These are phyloP conservation scores for Vireo griseus DNA, from an alignment of 2,797 vertebrate species.

Conservation along the genomic window DNA sequence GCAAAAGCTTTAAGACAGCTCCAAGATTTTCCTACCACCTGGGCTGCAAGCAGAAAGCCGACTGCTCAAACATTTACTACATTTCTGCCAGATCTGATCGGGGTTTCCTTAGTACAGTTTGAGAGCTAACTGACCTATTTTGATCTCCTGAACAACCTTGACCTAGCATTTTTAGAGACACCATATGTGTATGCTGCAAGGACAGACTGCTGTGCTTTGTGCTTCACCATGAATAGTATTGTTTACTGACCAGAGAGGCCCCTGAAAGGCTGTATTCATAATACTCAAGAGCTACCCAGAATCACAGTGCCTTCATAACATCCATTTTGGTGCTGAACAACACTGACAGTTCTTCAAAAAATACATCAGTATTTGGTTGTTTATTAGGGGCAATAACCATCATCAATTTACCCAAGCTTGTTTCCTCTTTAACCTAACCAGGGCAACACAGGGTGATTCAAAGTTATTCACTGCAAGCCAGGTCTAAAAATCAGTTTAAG, in stretches of 20 bases:
- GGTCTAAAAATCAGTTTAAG: neutral
- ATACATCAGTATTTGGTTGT: neutral
- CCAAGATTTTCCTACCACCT: neutral
- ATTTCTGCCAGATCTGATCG: neutral
- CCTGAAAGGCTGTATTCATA: neutral
- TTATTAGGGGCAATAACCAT: neutral
- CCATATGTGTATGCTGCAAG: constrained; percentile 6
- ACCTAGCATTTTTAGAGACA: neutral
- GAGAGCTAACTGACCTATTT: neutral
- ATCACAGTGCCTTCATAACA: neutral
- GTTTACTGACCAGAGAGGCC: neutral
- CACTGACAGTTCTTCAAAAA: neutral
- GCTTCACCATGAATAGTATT: neutral
- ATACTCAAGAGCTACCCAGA: neutral
- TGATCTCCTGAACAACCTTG: constrained; percentile 33
- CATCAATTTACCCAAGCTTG: neutral
- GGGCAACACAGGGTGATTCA: neutral
- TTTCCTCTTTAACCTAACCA: neutral
- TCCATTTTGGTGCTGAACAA: neutral
- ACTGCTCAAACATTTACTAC: neutral
- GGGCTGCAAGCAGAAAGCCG: neutral
- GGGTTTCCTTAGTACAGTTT: neutral
- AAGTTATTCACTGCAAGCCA: neutral
- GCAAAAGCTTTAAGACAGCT: neutral
- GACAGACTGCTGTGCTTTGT: neutral